These are phyloP conservation scores for Athalia circularis DNA, from an alignment of 2,888 invertebrate genomes.

Conservation along the genomic window DNA sequence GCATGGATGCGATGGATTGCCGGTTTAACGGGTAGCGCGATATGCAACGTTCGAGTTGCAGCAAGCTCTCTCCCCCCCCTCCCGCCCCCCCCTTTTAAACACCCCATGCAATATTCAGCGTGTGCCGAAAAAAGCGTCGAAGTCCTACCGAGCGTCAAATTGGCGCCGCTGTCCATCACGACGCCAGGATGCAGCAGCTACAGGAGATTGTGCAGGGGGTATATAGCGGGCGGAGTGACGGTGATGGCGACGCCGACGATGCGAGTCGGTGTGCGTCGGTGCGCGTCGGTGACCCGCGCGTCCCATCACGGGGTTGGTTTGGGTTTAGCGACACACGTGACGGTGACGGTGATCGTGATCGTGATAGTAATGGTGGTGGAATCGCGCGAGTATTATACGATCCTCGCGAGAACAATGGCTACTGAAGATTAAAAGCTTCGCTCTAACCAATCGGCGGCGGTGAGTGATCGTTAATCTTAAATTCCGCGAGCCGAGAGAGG, in stretches of 20 bases:
- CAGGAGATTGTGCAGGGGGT: no score
- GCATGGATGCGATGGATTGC: background rate
- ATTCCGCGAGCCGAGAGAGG: conserved; percentile 33
- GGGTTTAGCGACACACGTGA: no score
- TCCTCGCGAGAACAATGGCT: conserved; percentile 54
- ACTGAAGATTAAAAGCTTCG: conserved; percentile 51
- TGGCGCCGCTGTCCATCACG: conserved; percentile 74
- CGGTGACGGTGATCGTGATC: no score
- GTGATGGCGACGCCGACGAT: conserved; percentile 27
- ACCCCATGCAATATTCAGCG: conserved; percentile 74
- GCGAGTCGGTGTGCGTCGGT: conserved; percentile 32
- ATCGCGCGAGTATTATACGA: conserved; percentile 37
- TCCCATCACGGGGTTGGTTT: conserved; percentile 19
- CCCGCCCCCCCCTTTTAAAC: conserved; percentile 59
- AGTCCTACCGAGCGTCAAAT: conserved; percentile 72
- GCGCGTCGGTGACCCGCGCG: conserved; percentile 8
- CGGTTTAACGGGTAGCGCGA: conserved; percentile 27
- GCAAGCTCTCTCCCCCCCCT: no score
- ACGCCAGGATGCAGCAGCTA: conserved; percentile 1
- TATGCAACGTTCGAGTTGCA: conserved; percentile 38
- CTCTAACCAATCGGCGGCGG: conserved; percentile 54
- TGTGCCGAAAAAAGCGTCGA: conserved; percentile 63
- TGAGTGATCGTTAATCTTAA: conserved; percentile 49
- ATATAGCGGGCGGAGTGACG: conserved; percentile 61
- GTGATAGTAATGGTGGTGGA: no score